Base-by-base conservation (phyloP, 1,140 invertebrate species). In the Spodoptera frugiperda region DNA sequence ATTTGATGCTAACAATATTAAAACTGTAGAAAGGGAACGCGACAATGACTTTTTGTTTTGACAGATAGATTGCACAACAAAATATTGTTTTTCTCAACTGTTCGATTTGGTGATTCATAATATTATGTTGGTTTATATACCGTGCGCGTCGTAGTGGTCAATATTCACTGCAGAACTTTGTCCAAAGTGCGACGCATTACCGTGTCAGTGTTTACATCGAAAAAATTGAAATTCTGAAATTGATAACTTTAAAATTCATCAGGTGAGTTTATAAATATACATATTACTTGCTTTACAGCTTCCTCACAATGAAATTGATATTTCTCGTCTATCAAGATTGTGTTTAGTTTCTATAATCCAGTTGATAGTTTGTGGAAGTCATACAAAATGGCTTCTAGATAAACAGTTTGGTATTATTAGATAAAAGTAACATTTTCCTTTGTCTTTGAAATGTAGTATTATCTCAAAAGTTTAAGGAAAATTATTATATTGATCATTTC, bases 71-170 rank as follows among this genome's bases (percentile, higher is more conserved):
- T 87, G 83, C 85, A 85, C 82, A 81, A 87, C 84, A 82, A 80
- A 82, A 61, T 77, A 79, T 79, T 85, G 76, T 82, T 80, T 77
- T 89, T 90, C 86, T 86, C 79, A 81, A 87, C 83, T 68, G 78
- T 85, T 89, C 84, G 75, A 78, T 68, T 73, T 59, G 80, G 72
- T 84, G 82, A 83, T 78, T 83, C 82, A 83, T 78, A 79, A 78
- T 72, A 61, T 79, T 82, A 76, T 83, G 17, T 73, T 59, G 17
- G 12, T 46, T 33, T 81, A 79, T 77, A 82, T 67, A 77, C 53
- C 46, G 44, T 49, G 59, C 51, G 63, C 15, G 65, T 53, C 54
- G 17, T 39, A 46, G 33, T 48, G 33, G 68, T 57, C 67, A 75
- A 63, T 78, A 79, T 73, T 73, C 55, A 46, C 44, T 75, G 25